Conservation (phyloP, 2,113 vertebrate genomes). For the Pteronura brasiliensis region DNA sequence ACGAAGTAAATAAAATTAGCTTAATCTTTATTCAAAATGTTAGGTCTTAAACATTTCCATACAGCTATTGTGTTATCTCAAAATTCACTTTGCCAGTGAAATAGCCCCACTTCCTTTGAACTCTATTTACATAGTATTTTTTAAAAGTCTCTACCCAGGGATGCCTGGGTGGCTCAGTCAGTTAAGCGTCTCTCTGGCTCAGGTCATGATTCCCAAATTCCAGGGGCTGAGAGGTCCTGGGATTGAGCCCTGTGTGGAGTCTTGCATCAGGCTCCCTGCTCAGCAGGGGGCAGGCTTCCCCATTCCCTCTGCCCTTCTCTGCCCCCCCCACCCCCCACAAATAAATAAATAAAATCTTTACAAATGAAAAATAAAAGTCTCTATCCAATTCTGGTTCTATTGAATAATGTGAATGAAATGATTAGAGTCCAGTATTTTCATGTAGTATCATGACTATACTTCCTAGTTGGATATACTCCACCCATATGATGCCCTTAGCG, state of each 20-base stretch:
- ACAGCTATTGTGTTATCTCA: neutral
- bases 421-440: neutral
- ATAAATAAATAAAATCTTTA: neutral
- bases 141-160: neutral
- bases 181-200: neutral
- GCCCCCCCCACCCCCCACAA: too few relatives aligned
- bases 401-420: neutral
- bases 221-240: too few relatives aligned
- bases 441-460: neutral
- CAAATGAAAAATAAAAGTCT: neutral
- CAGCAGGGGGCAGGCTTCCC: neutral
- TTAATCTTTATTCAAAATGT: neutral
- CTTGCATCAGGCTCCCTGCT: neutral
- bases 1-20: neutral
- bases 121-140: neutral
- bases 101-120: neutral
- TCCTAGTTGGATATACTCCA: neutral
- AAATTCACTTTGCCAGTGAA: neutral
- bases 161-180: neutral
- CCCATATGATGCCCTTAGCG: neutral
- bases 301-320: too few relatives aligned
- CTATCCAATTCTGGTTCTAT: neutral
- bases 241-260: too few relatives aligned
- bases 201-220: neutral
- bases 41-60: neutral